Evolutionary conservation across 2,113 vertebrate genomes (phyloP).

Genomic region (Oxyruncus cristatus): DNA sequence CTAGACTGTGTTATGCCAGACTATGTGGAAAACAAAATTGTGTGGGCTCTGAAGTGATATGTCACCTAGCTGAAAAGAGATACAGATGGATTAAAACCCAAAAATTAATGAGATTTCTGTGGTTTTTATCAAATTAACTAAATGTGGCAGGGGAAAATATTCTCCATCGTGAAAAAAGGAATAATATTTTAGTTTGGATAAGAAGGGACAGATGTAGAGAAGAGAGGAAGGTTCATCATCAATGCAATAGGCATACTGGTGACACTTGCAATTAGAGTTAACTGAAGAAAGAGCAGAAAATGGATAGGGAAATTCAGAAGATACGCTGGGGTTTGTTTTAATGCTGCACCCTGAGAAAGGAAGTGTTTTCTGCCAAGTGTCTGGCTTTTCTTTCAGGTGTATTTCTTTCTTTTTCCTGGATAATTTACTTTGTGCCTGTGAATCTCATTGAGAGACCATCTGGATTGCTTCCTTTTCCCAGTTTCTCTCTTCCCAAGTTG

Average conservation of each 20-base stretch:
- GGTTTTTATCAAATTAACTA: background rate
- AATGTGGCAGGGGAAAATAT: background rate
- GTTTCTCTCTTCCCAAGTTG: background rate
- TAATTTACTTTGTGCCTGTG: background rate
- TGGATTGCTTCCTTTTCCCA: background rate
- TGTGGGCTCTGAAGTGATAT: background rate
- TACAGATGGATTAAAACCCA: background rate
- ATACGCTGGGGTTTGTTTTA: background rate
- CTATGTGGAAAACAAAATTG: background rate
- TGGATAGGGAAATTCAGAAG: background rate
- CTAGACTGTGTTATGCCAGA: background rate
- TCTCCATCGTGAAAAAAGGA: background rate
- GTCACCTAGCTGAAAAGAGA: background rate
- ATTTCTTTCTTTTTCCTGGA: background rate
- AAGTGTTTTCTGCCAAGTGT: background rate
- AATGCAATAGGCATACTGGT: background rate
- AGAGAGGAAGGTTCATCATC: background rate
- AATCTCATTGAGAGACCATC: background rate
- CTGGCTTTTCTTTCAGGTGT: background rate
- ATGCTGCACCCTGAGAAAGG: background rate
- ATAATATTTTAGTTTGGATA: background rate
- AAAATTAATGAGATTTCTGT: background rate
- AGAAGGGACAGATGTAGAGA: background rate
- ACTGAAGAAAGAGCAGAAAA: background rate
- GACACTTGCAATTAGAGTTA: background rate